Conservation (phyloP, 2,888 invertebrate genomes). For the Microdon myrmicae region DNA sequence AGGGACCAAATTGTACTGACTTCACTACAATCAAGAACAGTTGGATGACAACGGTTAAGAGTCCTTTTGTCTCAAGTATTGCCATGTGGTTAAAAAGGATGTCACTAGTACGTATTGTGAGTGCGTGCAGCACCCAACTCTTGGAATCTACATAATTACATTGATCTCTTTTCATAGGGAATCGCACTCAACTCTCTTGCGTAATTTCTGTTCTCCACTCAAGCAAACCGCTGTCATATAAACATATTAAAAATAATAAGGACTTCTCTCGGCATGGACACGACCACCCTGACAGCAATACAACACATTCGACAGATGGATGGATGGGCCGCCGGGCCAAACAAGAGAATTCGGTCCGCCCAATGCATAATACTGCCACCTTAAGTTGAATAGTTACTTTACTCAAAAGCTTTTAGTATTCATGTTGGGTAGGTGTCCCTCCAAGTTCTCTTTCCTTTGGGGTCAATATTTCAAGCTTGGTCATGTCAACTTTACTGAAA, state of each 20-base stretch:
- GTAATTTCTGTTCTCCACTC: conserved; percentile 26
- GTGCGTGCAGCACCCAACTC: no score
- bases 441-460: no score
- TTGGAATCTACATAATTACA: conserved; percentile 45
- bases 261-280: conserved; percentile 50
- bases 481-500: no score
- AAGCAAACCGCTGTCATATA: conserved; percentile 47
- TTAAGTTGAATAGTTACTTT: no score
- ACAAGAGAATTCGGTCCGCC: conserved; percentile 4
- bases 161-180: conserved; percentile 44
- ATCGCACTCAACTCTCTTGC: conserved; percentile 34
- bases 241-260: conserved; percentile 51
- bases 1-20: no score
- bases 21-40: conserved; percentile 41
- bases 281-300: conserved; percentile 12
- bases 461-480: no score
- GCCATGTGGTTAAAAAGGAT: conserved; percentile 29
- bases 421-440: no score
- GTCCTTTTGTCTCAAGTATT: conserved; percentile 39
- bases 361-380: no score
- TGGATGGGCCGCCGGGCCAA: not conserved
- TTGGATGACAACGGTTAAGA: conserved; percentile 30
- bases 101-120: no score
- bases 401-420: no score
- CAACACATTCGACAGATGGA: not conserved